Evolutionary conservation across 2,888 invertebrate genomes (phyloP).

Genomic region (Cremastinae sp.): DNA sequence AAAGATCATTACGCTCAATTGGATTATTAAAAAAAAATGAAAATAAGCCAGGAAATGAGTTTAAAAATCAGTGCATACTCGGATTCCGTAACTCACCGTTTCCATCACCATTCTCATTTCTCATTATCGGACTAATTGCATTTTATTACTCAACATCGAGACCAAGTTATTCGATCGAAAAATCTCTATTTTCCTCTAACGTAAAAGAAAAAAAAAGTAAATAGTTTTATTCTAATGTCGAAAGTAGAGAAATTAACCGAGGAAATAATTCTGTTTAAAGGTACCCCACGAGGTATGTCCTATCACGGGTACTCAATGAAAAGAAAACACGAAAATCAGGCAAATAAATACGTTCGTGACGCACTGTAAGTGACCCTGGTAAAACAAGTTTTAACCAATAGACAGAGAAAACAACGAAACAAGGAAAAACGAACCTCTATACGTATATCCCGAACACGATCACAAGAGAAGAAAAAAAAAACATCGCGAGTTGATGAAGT

Average conservation of each 20-base stretch:
- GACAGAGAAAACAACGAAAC: conserved; percentile 5
- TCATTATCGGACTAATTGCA: no score
- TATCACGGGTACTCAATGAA: conserved; percentile 73
- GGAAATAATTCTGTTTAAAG: conserved; percentile 77
- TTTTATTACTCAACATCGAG: no score
- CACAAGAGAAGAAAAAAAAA: no score
- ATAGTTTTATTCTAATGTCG: not conserved
- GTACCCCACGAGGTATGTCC: conserved; percentile 80
- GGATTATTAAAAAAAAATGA: no score
- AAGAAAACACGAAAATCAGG: conserved; percentile 57
- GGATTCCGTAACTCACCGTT: no score
- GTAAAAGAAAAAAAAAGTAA: conserved; percentile 1
- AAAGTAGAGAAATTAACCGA: conserved; percentile 65
- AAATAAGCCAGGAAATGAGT: no score
- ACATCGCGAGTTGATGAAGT: no score
- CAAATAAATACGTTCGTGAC: conserved; percentile 54
- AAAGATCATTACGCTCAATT: no score
- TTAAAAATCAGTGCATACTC: no score
- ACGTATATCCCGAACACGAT: not conserved
- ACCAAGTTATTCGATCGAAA: no score
- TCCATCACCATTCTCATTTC: no score
- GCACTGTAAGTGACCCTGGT: conserved; percentile 75
- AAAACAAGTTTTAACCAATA: conserved; percentile 29
- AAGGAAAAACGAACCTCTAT: conserved; percentile 33
- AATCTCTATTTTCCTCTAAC: not conserved